phyloP scores from a whole-genome alignment of 35 echinoderm and acorn worm species.

The Lytechinus variegatus region DNA sequence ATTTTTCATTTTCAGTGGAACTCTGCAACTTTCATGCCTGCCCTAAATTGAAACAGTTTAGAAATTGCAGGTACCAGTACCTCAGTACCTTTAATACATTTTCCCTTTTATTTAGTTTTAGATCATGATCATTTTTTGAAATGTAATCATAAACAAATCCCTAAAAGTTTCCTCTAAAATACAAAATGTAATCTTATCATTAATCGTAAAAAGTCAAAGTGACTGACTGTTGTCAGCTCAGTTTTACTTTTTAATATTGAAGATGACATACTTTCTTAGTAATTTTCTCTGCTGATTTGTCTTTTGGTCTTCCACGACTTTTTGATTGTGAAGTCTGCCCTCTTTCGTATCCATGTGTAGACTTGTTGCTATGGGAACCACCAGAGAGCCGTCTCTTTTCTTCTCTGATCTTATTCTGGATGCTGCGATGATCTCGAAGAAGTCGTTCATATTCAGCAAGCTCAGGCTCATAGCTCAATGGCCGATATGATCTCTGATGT shows the following conservation, averaged over 20 bases:
- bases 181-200: no score
- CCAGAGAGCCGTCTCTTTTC: not conserved
- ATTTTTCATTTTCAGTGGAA: no score
- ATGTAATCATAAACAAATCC: no score
- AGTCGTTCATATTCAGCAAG: not conserved
- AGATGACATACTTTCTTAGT: not conserved
- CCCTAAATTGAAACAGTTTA: no score
- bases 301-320: constrained; percentile 15
- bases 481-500: not conserved
- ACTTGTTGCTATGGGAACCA: not conserved
- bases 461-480: not conserved
- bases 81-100: no score
- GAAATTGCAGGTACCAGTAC: no score
- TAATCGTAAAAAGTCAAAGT: no score
- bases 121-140: no score
- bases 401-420: not conserved
- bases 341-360: not conserved
- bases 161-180: no score
- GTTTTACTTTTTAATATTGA: not conserved
- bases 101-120: no score
- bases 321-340: not conserved
- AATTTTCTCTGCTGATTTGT: not conserved
- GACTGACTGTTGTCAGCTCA: no score
- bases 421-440: constrained; percentile 7
- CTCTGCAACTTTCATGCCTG: no score